Evolutionary conservation across 1,140 invertebrate genomes (phyloP).

Genomic region (Gonatopus flavifemur): DNA sequence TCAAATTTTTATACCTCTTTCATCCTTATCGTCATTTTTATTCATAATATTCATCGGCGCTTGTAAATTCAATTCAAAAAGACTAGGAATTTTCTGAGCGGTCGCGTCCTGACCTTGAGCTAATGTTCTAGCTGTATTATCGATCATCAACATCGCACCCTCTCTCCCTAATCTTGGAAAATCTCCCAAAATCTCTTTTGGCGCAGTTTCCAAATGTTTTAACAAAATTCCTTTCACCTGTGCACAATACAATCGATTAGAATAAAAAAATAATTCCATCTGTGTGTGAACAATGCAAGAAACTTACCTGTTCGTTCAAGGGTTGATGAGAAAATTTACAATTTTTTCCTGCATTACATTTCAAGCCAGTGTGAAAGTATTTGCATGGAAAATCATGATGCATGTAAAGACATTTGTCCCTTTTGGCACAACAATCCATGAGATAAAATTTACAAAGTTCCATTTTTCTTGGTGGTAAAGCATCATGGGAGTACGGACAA

Average conservation of each 20-base stretch:
- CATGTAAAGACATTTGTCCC: slow-evolving; percentile 94
- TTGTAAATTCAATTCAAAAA: slow-evolving; percentile 47
- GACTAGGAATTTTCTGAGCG: slow-evolving; percentile 52
- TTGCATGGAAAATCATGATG: slow-evolving; percentile 98
- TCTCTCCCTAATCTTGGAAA: slow-evolving; percentile 80
- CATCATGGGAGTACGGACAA: slow-evolving; percentile 86
- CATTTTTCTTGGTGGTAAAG: slow-evolving; percentile 80
- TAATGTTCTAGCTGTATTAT: slow-evolving; percentile 68
- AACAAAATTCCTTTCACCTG: slow-evolving; percentile 56
- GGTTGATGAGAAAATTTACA: slow-evolving; percentile 95
- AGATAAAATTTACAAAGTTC: slow-evolving; percentile 97
- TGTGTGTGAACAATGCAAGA: slow-evolving; percentile 56
- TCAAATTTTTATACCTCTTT: slow-evolving; percentile 38
- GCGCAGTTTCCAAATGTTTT: slow-evolving; percentile 85
- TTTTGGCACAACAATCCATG: slow-evolving; percentile 93
- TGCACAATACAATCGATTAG: slow-evolving; percentile 7
- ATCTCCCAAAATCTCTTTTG: slow-evolving; percentile 86
- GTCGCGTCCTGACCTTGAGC: slow-evolving; percentile 52
- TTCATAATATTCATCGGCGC: slow-evolving; percentile 28
- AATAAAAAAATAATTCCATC: not conserved
- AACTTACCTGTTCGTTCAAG: slow-evolving; percentile 68
- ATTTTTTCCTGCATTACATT: slow-evolving; percentile 76
- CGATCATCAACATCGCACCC: slow-evolving; percentile 71
- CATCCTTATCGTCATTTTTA: slow-evolving; percentile 42
- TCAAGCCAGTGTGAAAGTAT: slow-evolving; percentile 90